Evolutionary conservation across 2,888 invertebrate genomes (phyloP).

Genomic region (Sminthurides aquaticus): DNA sequence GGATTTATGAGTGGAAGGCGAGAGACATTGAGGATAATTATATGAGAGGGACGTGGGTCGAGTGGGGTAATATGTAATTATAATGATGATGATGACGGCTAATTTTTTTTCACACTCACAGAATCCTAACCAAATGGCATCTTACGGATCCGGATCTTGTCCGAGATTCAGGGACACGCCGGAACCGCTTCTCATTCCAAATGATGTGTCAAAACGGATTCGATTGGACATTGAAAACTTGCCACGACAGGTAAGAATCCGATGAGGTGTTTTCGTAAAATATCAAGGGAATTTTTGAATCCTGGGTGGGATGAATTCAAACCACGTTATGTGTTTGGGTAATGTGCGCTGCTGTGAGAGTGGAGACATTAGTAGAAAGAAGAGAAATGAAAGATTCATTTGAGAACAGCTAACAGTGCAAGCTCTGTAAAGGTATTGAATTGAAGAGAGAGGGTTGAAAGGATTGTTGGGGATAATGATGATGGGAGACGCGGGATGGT

Average conservation of each 20-base stretch:
- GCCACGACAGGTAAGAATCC: slow-evolving; percentile 56
- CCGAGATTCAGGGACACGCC: slow-evolving; percentile 69
- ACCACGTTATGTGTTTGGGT: too few relatives aligned
- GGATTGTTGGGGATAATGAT: too few relatives aligned
- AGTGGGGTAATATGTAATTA: not conserved
- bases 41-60: slow-evolving; percentile 5
- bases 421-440: too few relatives aligned
- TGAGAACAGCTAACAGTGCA: too few relatives aligned
- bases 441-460: too few relatives aligned
- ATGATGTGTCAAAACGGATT: slow-evolving; percentile 81
- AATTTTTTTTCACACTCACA: slow-evolving; percentile 46
- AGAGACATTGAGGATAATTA: slow-evolving; percentile 4
- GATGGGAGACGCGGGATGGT: too few relatives aligned
- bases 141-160: slow-evolving; percentile 61
- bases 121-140: slow-evolving; percentile 55
- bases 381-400: too few relatives aligned
- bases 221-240: slow-evolving; percentile 82
- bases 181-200: slow-evolving; percentile 71
- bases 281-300: too few relatives aligned
- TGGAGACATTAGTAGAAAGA: too few relatives aligned
- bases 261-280: not conserved
- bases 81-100: not conserved
- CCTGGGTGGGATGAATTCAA: too few relatives aligned
- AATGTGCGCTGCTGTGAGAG: too few relatives aligned
- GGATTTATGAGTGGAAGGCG: too few relatives aligned